Evolutionary conservation across 2,888 invertebrate species (phyloP), one percentile per base, ranked within the genome.

Genomic region (Pyrgus malvae): DNA sequence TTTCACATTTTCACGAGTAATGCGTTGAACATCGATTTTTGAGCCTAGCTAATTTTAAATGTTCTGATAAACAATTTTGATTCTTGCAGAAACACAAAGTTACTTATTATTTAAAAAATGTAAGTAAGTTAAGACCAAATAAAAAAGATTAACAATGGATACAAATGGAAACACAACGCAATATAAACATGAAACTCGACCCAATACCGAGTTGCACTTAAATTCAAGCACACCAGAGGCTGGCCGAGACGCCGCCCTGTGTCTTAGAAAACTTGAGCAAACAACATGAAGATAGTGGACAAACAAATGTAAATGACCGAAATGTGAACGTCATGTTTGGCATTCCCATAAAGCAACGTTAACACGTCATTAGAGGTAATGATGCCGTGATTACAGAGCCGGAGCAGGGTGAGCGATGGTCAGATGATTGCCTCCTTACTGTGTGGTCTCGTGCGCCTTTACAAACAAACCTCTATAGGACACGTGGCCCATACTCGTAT

Each of bases 351-450:
- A 88, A 87, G 86, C 80, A 81, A 83, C 83, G 89, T 89, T 90
- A 90, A 88, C 90, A 89, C 90, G 86, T 90, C 87, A 90, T 89
- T 90, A 90, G 83, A 85, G 82, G 87, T 87, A 89, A 89, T 90
- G 89, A 90, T 88, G 88, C 80, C 81, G 76, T 88, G 84, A 89
- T 89, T 89, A 87, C 83, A 76, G 80, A 76, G 79, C 6, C 54
- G 33, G 78, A 78, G 82, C 78, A 72, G 76, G 78, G 77, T 76
- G 79, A 76, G 72, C 78, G 77, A 78, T 80, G 80, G 73, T 73
- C 80, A 78, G 76, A 74, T 82, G 85, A 87, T 84, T 80, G 80
- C 76, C 79, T 76, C 74, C 87, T 76, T 76, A 82, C 80, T 84
- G 87, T 88, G 87, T 87, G 89, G 87, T 88, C 89, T 80, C 61